These are phyloP conservation scores for Altica lythri DNA, from an alignment of 2,888 invertebrate species.

Conservation along the genomic window DNA sequence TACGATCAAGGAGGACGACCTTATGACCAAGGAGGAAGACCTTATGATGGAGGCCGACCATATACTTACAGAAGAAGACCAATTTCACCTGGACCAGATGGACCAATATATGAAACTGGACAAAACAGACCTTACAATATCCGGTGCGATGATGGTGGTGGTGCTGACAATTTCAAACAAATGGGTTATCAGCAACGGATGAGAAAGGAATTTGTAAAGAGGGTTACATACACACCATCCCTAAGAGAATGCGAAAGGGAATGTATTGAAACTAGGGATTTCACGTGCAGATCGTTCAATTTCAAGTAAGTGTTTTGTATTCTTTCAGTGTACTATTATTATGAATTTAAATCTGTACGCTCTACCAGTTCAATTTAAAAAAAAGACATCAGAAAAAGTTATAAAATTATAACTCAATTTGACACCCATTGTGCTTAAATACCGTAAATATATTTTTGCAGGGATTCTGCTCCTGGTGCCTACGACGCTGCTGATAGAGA, in stretches of 20 bases:
- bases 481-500: conserved; percentile 65
- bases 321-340: no score
- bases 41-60: no score
- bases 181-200: conserved; percentile 78
- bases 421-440: no score
- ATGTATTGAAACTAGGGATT: conserved; percentile 81
- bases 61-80: conserved; percentile 45
- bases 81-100: conserved; percentile 54
- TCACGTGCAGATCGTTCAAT: conserved; percentile 86
- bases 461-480: conserved; percentile 41
- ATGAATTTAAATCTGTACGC: no score
- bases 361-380: no score
- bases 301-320: conserved; percentile 70
- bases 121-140: conserved; percentile 56
- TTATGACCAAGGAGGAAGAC: conserved; percentile 23
- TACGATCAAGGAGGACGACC: no score
- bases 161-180: conserved; percentile 77
- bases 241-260: conserved; percentile 83
- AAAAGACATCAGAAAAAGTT: no score
- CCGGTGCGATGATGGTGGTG: conserved; percentile 79
- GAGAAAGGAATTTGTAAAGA: conserved; percentile 76
- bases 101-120: conserved; percentile 56
- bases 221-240: conserved; percentile 73
- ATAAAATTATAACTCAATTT: no score
- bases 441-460: no score